Evolutionary conservation across 2,113 vertebrate species (phyloP), one percentile per base, ranked within the genome.

Genomic region (Perca schrenkii): DNA sequence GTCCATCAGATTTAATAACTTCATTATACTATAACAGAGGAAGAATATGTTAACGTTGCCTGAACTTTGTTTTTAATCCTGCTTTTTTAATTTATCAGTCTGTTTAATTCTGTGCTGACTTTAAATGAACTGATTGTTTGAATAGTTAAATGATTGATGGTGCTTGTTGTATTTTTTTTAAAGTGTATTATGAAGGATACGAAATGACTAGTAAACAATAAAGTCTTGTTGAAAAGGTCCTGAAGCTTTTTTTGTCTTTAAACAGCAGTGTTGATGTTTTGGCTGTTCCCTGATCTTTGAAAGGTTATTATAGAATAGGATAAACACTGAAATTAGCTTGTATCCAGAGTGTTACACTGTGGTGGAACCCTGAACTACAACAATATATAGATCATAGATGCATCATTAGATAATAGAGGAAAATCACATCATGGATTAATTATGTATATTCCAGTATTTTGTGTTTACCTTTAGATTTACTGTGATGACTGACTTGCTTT

Each of bases 141-240:
- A 66, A 60, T 10, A 3, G 43, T 25, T 3, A 10, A 57, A 28
- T n/a, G 47, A 34, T 8, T 21, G 1, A 54, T 12, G 17, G 28
- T 53, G 8, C 43, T 28, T 40, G 12, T 47, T 58, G n/a, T 40
- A 58, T 31, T 28, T 43, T 63, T 62, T 61, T 53, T 53, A 7
- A 8, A 22, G 4, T 19, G 14, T 8, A 31, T 69, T n/a, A 53
- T 36, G 11, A 36, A 69, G 50, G 8, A 15, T 28, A 4, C 28
- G 6, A 60, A 61, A 52, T 46, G 6, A 74, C 2, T 60, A 28
- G 7, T 15, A 7, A 63, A 84, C 31, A 84, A 75, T 84, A 76
- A 79, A 74, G 10, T 40, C n/a, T 57, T 63, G 16, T 64, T 79
- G 47, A 67, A 62, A 69, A 64, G 0, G 2, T 25, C 34, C 34